Evolutionary conservation across 2,888 invertebrate species (phyloP).

Genomic region (Campoplex nolae): DNA sequence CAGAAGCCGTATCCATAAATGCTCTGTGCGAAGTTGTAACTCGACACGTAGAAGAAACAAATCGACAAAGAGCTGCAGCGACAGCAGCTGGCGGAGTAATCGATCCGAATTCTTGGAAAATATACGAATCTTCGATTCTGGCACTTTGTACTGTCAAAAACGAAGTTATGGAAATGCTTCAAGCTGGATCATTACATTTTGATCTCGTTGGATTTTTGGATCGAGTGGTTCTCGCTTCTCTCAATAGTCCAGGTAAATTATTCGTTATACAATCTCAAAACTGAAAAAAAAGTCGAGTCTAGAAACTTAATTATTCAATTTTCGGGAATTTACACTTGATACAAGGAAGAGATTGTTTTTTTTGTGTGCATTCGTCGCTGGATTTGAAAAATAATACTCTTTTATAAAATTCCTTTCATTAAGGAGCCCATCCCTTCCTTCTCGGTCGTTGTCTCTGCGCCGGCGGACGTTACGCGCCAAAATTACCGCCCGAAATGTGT

Average conservation of each 20-base stretch:
- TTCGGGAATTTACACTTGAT: no score
- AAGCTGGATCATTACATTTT: constrained; percentile 78
- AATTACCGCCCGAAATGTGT: constrained; percentile 85
- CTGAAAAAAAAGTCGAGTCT: not conserved
- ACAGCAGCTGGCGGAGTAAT: constrained; percentile 73
- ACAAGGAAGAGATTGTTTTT: not conserved
- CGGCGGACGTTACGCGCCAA: constrained; percentile 85
- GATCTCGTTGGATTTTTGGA: constrained; percentile 84
- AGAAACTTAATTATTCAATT: not conserved
- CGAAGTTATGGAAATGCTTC: constrained; percentile 82
- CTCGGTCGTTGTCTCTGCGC: constrained; percentile 87
- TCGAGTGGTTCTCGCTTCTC: constrained; percentile 85
- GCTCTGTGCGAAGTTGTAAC: constrained; percentile 87
- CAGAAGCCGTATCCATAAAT: constrained; percentile 86
- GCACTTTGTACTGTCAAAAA: constrained; percentile 87
- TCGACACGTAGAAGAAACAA: constrained; percentile 87
- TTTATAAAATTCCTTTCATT: not conserved
- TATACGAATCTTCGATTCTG: constrained; percentile 88
- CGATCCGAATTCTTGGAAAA: constrained; percentile 87
- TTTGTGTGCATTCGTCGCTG: not conserved
- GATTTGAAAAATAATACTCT: no score
- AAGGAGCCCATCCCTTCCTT: constrained; percentile 85
- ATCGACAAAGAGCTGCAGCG: constrained; percentile 84
- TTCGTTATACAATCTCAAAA: constrained; percentile 8
- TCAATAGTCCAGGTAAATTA: constrained; percentile 83